Conservation (phyloP, 2,797 vertebrate species). For the Loris lydekkerianus region DNA sequence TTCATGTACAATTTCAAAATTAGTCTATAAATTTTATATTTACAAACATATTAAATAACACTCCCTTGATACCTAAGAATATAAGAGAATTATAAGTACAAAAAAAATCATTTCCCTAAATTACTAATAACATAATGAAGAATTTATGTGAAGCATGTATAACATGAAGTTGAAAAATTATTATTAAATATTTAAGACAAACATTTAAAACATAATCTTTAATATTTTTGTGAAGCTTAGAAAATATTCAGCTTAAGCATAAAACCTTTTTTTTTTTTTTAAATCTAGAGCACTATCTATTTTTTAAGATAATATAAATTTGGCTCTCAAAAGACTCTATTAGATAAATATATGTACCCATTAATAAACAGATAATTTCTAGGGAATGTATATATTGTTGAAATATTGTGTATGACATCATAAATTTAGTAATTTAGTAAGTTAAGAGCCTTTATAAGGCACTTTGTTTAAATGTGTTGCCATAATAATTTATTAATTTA, state of each 20-base stretch:
- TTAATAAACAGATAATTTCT: conserved; percentile 61
- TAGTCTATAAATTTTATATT: conserved; percentile 48
- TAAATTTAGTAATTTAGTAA: conserved; percentile 68
- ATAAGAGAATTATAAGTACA: conserved; percentile 23
- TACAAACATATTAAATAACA: conserved; percentile 4
- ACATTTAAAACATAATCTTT: conserved; percentile 50
- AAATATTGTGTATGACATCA: conserved; percentile 36
- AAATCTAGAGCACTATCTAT: conserved; percentile 24
- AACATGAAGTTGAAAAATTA: background rate
- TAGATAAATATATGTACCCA: conserved; percentile 54
- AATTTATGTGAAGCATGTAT: conserved; percentile 22
- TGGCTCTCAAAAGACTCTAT: background rate
- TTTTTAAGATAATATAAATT: conserved; percentile 66
- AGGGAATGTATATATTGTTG: conserved; percentile 58
- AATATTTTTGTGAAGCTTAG: background rate
- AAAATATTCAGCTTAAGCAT: conserved; percentile 58
- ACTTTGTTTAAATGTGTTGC: conserved; percentile 56
- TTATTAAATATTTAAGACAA: conserved; percentile 54
- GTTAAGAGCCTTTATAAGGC: conserved; percentile 40
- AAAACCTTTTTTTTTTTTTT: background rate
- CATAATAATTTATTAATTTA: conserved; percentile 68
- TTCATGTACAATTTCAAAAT: conserved; percentile 40
- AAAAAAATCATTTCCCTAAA: conserved; percentile 49
- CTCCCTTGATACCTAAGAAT: background rate
- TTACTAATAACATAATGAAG: background rate